Evolutionary conservation across 2,888 invertebrate genomes (phyloP).

Genomic region (Branchinecta sandiegonensis): DNA sequence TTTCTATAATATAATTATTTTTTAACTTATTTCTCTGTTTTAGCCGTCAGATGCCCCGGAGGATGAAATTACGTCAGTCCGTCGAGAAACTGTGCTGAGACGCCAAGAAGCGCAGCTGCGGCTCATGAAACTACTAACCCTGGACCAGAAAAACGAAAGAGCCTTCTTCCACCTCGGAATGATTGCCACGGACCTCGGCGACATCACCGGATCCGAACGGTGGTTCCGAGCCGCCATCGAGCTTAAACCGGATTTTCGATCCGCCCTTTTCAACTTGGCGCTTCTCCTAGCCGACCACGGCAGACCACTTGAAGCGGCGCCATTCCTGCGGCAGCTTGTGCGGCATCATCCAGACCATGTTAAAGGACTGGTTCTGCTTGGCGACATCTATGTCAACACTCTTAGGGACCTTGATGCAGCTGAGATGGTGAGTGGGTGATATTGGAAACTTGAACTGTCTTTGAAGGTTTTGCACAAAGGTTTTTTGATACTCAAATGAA

Average conservation of each 20-base stretch:
- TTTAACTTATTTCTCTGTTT: too few species aligned
- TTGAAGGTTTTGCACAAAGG: too few species aligned
- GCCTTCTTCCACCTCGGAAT: slow-evolving; percentile 91
- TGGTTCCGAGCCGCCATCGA: slow-evolving; percentile 28
- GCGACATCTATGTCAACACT: slow-evolving; percentile 90
- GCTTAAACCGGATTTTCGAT: slow-evolving; percentile 68
- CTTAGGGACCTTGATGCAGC: slow-evolving; percentile 87
- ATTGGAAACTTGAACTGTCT: too few species aligned
- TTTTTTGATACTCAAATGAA: too few species aligned
- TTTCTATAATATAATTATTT: too few species aligned
- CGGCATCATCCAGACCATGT: slow-evolving; percentile 82
- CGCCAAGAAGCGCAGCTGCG: slow-evolving; percentile 51
- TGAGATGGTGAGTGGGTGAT: slow-evolving; percentile 51
- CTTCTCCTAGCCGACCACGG: slow-evolving; percentile 73
- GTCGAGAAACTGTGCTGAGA: slow-evolving; percentile 30
- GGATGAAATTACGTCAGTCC: neutral
- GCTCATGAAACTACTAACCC: slow-evolving; percentile 60
- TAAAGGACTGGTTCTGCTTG: slow-evolving; percentile 80
- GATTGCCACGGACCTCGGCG: slow-evolving; percentile 89
- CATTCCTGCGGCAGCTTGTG: slow-evolving; percentile 77
- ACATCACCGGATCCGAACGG: slow-evolving; percentile 70
- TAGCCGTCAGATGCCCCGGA: too few species aligned
- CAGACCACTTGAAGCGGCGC: slow-evolving; percentile 76
- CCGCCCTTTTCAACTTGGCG: slow-evolving; percentile 87
- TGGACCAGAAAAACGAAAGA: slow-evolving; percentile 64